These are phyloP conservation scores for Trinorchestia longiramus DNA, from an alignment of 1,140 invertebrate species.

Conservation along the genomic window DNA sequence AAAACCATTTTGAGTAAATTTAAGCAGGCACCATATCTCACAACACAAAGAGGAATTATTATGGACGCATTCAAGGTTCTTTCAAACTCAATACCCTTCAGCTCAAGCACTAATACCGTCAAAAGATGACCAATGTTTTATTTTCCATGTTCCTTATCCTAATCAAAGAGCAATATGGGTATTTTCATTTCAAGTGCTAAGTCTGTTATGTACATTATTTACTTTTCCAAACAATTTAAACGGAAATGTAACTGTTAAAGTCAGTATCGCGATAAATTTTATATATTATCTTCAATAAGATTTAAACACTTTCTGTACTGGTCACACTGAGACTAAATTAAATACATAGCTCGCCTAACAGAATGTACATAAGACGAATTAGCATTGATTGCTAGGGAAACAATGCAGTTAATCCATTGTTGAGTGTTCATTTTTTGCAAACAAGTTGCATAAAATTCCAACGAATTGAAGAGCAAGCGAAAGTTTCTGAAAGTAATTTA, in stretches of 20 bases:
- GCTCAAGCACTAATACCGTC: background rate
- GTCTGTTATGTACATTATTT: too few relatives aligned
- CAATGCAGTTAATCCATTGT: background rate
- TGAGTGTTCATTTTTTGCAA: background rate
- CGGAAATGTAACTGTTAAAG: background rate
- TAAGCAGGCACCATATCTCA: background rate
- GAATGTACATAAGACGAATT: background rate
- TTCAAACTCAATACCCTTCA: background rate
- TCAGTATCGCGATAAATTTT: background rate
- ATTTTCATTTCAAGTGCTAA: background rate
- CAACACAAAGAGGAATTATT: background rate
- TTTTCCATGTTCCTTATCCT: background rate
- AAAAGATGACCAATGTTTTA: background rate
- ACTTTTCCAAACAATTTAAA: too few relatives aligned
- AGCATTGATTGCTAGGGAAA: background rate
- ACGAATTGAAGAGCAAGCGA: background rate
- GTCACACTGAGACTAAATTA: background rate
- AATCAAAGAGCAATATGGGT: background rate
- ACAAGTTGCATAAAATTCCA: background rate
- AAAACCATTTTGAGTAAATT: background rate
- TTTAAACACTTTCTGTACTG: background rate
- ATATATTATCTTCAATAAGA: background rate
- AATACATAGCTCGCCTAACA: background rate
- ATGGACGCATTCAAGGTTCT: background rate
- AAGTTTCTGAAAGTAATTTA: constrained; percentile 9